Evolutionary conservation across 92 coral and sea anemone genomes (phyloP).

Genomic region (Muricea muricata): DNA sequence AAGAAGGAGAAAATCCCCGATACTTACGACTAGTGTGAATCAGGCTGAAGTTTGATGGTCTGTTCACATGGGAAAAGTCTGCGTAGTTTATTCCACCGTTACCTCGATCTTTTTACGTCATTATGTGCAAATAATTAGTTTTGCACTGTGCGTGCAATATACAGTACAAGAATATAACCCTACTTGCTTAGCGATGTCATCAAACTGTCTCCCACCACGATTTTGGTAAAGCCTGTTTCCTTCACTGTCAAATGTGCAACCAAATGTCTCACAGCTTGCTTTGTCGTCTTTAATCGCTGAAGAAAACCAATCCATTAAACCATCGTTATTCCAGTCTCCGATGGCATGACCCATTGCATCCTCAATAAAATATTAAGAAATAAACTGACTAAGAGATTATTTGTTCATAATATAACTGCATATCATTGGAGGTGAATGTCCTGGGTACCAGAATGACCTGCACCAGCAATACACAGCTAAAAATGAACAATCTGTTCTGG

Average conservation of each 20-base stretch:
- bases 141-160: not conserved
- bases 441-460: too few species aligned
- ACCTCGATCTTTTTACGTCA: not conserved
- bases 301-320: constrained; percentile 92
- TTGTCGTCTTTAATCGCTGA: constrained; percentile 85
- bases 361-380: too few species aligned
- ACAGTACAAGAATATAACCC: not conserved
- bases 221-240: constrained; percentile 87
- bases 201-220: constrained; percentile 76
- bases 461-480: too few species aligned
- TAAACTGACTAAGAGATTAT: too few species aligned
- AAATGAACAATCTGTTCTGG: too few species aligned
- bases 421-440: too few species aligned
- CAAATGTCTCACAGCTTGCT: constrained; percentile 75
- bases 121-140: not conserved
- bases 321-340: constrained; percentile 96
- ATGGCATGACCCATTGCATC: constrained; percentile 99
- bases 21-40: too few species aligned
- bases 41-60: too few species aligned
- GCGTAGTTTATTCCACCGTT: not conserved
- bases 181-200: constrained; percentile 79
- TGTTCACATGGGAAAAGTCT: too few species aligned
- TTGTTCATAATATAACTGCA: too few species aligned
- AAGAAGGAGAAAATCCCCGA: too few species aligned
- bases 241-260: constrained; percentile 81